Evolutionary conservation across 2,888 invertebrate genomes (phyloP), one percentile per base, ranked within the genome.

Genomic region (Macrophya annulata): DNA sequence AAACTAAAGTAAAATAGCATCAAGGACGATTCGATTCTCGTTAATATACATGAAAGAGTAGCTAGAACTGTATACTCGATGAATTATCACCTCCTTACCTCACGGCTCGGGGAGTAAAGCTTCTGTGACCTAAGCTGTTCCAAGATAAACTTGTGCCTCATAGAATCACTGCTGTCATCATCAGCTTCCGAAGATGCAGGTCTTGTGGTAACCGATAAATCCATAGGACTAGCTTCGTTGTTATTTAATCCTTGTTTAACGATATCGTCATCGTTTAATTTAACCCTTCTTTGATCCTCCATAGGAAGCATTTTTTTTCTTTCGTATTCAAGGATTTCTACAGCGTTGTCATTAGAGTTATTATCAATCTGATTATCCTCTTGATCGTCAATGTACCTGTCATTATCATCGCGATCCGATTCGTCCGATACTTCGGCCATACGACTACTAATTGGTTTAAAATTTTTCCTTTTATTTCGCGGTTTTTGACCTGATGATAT

Each of bases 401-500:
- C 91, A 17, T 92, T 92, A 84, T 93, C 93, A 88, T 93, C 93
- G 25, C 83, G 12, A 15, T 91, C 92, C 17, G 93, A 93, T 84
- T 93, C 93, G 88, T 93, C 93, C 86, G 93, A 93, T 25, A 93
- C 92, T 88, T 93, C 93, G 59, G 93, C 93, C 93, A 93, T 93
- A 91, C 94, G 90, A 93, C 93, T 93, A 88, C 90, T 93, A 88
- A 93, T 93, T 68, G 93, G 93, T 86, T 93, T 93, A 87, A 93
- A 94, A 90, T 95, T 95, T 88, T 95, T 95, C 83, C 95, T 92
- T 89, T 95, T 94, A 91, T 95, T 95, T 12, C 94, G 93, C 85
- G 93, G 93, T 86, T 93, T 93, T 88, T 92, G 91, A 86, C 91
- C 90, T 85, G 89, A 89, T 81, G 90, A 87, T 86, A 90, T 90